Evolutionary conservation across 2,888 invertebrate species (phyloP), one percentile per base, ranked within the genome.

Genomic region (Argyra leucocephala): DNA sequence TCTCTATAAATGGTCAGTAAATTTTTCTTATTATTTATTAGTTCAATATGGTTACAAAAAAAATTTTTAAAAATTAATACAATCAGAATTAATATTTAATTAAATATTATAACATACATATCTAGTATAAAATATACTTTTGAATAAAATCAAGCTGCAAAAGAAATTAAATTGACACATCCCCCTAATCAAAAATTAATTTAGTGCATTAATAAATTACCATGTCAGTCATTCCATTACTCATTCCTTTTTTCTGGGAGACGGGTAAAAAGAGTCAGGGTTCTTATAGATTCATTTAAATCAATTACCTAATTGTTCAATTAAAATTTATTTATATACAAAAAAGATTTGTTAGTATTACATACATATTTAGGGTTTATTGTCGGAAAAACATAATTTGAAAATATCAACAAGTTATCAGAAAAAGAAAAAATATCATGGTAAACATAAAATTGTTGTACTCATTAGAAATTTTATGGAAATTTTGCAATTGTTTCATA

Each of bases 291-390:
- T 6, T 31, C 5, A 48, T 48, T 48, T 15, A 48, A 48, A 48
- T 48, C 48, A 48, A 48, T 48, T 48, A 48, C n/a, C n/a, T n/a
- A 48, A 48, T 48, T 48, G 48, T 48, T 31, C 9, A 48, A 48
- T 48, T 6, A 18, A 48, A 18, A 18, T 18, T 12, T n/a, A 48
- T 15, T n/a, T n/a, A 12, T n/a, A 5, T 12, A 48, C 2, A 48
- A 48, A 10, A 48, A 48, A 48, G n/a, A 2, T 48, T 1, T 18
- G 48, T n/a, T 48, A n/a, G n/a, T n/a, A n/a, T n/a, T n/a, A n/a
- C n/a, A n/a, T n/a, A n/a, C 48, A 48, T 48, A 48, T 48, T 48
- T 48, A 18, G 10, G 5, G 31, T 48, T 18, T 48, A 5, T n/a
- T 48, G 5, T 12, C 48, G 48, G 1, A 48, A 48, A 48, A 5